phyloP scores from a whole-genome alignment of 2,888 invertebrate species.

The Andrena praecox region DNA sequence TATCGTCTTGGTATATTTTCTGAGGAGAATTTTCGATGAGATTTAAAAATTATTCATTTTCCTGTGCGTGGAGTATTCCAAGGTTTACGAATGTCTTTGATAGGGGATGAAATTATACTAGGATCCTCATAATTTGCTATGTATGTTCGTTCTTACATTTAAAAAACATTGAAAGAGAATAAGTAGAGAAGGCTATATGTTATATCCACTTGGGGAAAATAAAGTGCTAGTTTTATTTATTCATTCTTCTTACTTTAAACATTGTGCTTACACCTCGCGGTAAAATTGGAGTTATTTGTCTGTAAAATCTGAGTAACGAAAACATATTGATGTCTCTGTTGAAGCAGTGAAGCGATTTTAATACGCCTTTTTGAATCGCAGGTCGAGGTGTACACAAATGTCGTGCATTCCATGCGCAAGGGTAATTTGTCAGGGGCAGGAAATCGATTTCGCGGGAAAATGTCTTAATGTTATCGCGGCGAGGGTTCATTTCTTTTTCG shows the following conservation, averaged over 20 bases:
- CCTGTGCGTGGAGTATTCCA: neutral
- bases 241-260: too few species aligned
- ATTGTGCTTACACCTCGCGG: neutral
- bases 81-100: neutral
- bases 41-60: neutral
- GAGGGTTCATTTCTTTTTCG: neutral
- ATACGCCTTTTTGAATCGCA: neutral
- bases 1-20: neutral
- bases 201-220: too few species aligned
- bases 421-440: constrained; percentile 52
- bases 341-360: neutral
- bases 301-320: neutral
- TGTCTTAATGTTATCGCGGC: constrained; percentile 36
- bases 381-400: neutral
- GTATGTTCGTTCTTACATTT: too few species aligned
- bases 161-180: too few species aligned
- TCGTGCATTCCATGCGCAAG: constrained; percentile 25
- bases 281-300: too few species aligned
- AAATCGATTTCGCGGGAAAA: constrained; percentile 58
- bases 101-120: neutral
- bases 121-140: too few species aligned
- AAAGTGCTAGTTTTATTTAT: too few species aligned
- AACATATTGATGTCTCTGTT: neutral
- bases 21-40: neutral
- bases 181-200: too few species aligned